A percentile compares a stretch with the other conserved stretches of the same genome.
phyloP scores from a whole-genome alignment of 2,113 vertebrate species.

The Lonchura striata region DNA sequence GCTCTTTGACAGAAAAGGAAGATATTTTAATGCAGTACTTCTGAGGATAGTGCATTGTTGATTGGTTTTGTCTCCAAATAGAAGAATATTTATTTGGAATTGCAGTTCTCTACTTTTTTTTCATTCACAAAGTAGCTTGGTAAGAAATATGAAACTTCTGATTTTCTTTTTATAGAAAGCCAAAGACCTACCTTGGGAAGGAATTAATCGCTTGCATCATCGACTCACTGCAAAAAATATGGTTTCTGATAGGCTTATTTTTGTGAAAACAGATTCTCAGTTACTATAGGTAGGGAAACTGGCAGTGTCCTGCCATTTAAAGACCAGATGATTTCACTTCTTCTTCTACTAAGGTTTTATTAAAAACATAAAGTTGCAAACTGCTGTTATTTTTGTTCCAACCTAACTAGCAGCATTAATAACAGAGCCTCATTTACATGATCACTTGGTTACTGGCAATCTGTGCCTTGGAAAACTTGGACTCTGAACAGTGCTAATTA shows the following conservation, averaged over 20 bases:
- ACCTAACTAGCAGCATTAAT: not conserved
- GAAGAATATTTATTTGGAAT: not conserved
- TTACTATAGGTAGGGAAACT: not conserved
- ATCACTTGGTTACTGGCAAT: conserved; percentile 17
- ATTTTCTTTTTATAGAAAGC: not conserved
- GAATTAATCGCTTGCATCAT: not conserved
- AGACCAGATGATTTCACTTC: not conserved
- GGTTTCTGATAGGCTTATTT: not conserved
- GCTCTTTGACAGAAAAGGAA: not conserved
- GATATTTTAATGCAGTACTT: not conserved
- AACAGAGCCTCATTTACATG: conserved; percentile 11
- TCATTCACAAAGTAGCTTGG: not conserved
- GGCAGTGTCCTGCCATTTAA: not conserved
- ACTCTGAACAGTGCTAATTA: conserved; percentile 42
- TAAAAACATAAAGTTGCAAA: not conserved
- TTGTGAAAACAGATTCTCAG: not conserved
- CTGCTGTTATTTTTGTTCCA: conserved; percentile 24
- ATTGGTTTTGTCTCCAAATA: not conserved
- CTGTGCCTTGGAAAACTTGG: conserved; percentile 33
- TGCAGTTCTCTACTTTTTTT: not conserved
- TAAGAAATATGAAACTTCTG: not conserved
- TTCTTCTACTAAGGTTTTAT: not conserved
- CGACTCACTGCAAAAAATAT: not conserved
- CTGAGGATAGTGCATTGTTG: not conserved
- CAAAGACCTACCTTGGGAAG: not conserved